phyloP scores from a whole-genome alignment of 1,140 invertebrate species.

The Drosophila sturtevanti region DNA sequence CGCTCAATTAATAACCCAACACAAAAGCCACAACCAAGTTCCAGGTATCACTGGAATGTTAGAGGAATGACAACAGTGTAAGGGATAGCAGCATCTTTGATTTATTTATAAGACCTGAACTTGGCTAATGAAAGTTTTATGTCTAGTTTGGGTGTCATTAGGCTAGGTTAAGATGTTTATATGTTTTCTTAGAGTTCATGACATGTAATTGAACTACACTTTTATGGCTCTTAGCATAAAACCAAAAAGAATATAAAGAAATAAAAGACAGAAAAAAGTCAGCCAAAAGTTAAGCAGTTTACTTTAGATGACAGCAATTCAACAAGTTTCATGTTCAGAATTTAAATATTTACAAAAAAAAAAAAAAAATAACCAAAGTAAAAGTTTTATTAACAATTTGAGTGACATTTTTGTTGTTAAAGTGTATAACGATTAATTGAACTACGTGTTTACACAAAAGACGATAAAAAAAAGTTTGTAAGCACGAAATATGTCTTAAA shows the following conservation, averaged over 20 bases:
- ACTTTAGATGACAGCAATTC: too few relatives aligned
- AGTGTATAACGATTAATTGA: too few relatives aligned
- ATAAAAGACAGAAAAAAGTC: not conserved
- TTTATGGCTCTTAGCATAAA: conserved; percentile 6
- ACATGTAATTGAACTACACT: conserved; percentile 19
- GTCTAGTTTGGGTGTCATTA: conserved; percentile 13
- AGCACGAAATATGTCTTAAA: too few relatives aligned
- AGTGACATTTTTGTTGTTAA: too few relatives aligned
- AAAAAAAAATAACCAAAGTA: too few relatives aligned
- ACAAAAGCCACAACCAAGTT: not conserved
- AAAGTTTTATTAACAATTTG: too few relatives aligned
- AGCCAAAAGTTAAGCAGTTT: not conserved
- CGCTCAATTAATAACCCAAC: conserved; percentile 17
- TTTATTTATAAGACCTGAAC: conserved; percentile 17
- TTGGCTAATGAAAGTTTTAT: conserved; percentile 14
- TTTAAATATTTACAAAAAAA: too few relatives aligned
- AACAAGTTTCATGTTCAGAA: too few relatives aligned
- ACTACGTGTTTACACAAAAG: too few relatives aligned
- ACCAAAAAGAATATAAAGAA: not conserved
- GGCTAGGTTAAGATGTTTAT: conserved; percentile 10
- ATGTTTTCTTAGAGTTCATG: not conserved
- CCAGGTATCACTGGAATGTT: not conserved
- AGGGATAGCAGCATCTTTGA: not conserved
- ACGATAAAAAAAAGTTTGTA: too few relatives aligned
- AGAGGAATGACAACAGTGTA: not conserved